These are phyloP conservation scores for Leucopsar rothschildi DNA, from an alignment of 2,113 vertebrate genomes.

Conservation along the genomic window DNA sequence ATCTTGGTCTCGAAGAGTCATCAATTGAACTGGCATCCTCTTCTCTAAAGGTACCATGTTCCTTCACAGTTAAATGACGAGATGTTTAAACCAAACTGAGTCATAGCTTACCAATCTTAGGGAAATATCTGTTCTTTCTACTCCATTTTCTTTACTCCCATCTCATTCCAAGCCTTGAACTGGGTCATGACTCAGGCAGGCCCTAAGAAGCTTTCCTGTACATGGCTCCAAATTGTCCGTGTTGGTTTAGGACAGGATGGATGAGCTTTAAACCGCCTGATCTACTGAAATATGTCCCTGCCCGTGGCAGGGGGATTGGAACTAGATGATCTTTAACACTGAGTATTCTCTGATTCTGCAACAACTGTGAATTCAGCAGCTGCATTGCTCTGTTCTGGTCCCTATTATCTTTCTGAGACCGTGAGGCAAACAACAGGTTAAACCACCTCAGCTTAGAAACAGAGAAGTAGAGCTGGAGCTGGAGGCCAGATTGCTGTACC, in stretches of 20 bases:
- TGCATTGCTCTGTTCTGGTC: not conserved
- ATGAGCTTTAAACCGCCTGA: not conserved
- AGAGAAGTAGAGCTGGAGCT: not conserved
- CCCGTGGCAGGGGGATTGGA: not conserved
- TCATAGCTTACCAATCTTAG: not conserved
- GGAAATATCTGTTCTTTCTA: not conserved
- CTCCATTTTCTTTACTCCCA: not conserved
- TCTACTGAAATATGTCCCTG: not conserved
- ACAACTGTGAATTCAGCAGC: not conserved
- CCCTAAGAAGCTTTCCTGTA: not conserved
- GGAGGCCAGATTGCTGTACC: not conserved
- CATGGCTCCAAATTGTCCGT: not conserved
- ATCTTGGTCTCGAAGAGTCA: constrained; percentile 83
- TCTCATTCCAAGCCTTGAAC: not conserved
- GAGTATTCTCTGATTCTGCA: not conserved
- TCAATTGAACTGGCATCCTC: constrained; percentile 80
- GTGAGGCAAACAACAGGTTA: rapidly evolving
- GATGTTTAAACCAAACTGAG: not conserved
- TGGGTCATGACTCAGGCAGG: not conserved
- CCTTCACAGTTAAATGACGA: not conserved
- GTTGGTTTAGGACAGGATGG: not conserved
- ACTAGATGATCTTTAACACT: not conserved
- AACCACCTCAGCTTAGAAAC: not conserved
- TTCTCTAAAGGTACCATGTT: constrained; percentile 77
- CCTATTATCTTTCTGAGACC: not conserved